Conservation (phyloP, 2,113 vertebrate species). For the Halcyon malimbica region DNA sequence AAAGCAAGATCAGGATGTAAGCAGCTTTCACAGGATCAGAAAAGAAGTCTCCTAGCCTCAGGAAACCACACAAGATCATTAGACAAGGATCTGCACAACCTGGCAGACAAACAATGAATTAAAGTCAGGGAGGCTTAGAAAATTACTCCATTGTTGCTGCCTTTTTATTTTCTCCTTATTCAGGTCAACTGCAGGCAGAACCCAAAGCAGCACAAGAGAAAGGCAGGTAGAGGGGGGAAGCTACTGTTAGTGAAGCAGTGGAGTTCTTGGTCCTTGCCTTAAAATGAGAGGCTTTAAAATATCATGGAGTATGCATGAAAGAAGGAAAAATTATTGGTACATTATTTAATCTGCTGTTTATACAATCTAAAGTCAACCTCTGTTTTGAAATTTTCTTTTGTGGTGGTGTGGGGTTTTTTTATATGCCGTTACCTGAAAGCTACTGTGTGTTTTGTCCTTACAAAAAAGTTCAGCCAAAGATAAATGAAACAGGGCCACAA, state of each 20-base stretch:
- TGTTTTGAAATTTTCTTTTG: background rate
- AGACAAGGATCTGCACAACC: background rate
- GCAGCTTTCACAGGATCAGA: background rate
- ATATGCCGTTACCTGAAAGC: background rate
- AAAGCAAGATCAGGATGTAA: background rate
- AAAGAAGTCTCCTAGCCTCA: background rate
- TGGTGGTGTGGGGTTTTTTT: background rate
- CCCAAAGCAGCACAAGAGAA: background rate
- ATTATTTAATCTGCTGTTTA: background rate
- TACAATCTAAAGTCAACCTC: background rate
- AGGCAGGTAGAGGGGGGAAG: background rate
- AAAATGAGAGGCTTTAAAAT: background rate
- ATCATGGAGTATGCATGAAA: fast-evolving
- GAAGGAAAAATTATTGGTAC: background rate
- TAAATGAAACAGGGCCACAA: fast-evolving
- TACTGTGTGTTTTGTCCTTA: background rate
- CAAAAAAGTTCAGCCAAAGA: background rate
- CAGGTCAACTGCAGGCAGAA: background rate
- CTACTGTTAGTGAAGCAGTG: background rate
- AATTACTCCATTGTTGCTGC: background rate
- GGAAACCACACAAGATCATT: background rate
- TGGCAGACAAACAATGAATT: background rate
- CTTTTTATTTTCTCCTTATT: background rate
- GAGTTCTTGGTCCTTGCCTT: background rate
- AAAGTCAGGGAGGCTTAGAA: background rate